Conservation (phyloP, 92 coral and sea anemone genomes). For the Diadumene lineata region DNA sequence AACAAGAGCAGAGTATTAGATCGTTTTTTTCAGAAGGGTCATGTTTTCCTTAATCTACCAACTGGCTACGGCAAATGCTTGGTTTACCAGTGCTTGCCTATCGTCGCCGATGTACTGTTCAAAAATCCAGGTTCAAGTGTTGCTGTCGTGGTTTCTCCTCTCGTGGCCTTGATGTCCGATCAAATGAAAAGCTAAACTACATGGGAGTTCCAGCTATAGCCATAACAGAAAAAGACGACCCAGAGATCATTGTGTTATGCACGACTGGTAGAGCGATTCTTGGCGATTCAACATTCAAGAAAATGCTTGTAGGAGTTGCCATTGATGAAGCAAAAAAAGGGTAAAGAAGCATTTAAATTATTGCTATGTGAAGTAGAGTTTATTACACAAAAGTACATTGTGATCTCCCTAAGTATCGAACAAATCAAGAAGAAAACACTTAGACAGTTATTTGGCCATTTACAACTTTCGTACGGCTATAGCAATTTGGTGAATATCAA, state of each 20-base stretch:
- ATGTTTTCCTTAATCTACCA: slow-evolving; percentile 26
- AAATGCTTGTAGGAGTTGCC: too few relatives aligned
- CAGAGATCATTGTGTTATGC: slow-evolving; percentile 56
- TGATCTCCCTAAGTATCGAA: too few relatives aligned
- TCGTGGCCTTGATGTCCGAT: too few relatives aligned
- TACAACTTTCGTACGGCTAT: too few relatives aligned
- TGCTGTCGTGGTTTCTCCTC: slow-evolving; percentile 68
- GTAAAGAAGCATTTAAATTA: too few relatives aligned
- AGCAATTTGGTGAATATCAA: too few relatives aligned
- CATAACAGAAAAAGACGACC: slow-evolving; percentile 59
- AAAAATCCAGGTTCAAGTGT: slow-evolving; percentile 55
- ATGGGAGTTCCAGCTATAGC: slow-evolving; percentile 63
- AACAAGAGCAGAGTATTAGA: slow-evolving; percentile 16
- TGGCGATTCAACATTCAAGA: slow-evolving; percentile 1
- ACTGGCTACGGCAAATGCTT: too few relatives aligned
- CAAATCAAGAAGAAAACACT: too few relatives aligned
- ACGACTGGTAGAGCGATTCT: slow-evolving; percentile 23
- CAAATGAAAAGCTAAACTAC: slow-evolving; percentile 30
- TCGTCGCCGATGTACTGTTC: slow-evolving; percentile 47
- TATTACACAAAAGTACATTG: too few relatives aligned
- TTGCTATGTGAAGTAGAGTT: too few relatives aligned
- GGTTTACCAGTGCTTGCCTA: too few relatives aligned
- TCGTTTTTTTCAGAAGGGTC: slow-evolving; percentile 14
- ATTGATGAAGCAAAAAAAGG: not conserved
- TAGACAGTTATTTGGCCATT: too few relatives aligned